A percentile compares a stretch with the other conserved stretches of the same genome.
These are phyloP conservation scores for Neodiprion lecontei DNA, from an alignment of 1,140 invertebrate species.

Conservation along the genomic window DNA sequence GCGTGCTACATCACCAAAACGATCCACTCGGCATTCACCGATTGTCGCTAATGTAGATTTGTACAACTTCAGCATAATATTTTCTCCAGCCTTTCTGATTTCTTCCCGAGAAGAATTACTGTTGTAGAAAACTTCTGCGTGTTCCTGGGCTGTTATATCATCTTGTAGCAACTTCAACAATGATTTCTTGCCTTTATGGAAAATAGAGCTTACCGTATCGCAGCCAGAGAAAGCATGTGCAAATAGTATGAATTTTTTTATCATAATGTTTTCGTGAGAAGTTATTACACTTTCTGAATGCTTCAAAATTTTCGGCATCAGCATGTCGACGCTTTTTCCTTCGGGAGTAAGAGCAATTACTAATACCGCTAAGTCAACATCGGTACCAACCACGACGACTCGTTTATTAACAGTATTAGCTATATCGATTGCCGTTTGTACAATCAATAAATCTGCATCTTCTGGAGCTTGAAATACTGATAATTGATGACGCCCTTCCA, in stretches of 20 bases:
- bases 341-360: slow-evolving; percentile 10
- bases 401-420: not conserved
- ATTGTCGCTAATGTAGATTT: not conserved
- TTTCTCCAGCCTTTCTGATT: not conserved
- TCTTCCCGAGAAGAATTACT: not conserved
- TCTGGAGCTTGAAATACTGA: slow-evolving; percentile 9
- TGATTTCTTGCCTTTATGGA: slow-evolving; percentile 24
- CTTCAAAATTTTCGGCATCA: slow-evolving; percentile 6
- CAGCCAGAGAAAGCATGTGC: slow-evolving; percentile 28
- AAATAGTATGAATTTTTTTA: slow-evolving; percentile 29
- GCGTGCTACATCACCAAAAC: not conserved
- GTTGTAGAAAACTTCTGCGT: slow-evolving; percentile 7
- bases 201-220: slow-evolving; percentile 25
- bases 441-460: slow-evolving; percentile 20
- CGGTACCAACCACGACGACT: slow-evolving; percentile 24
- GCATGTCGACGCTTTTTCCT: slow-evolving; percentile 15
- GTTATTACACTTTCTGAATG: slow-evolving; percentile 13
- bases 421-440: slow-evolving; percentile 21
- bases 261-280: slow-evolving; percentile 1
- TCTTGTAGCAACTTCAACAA: slow-evolving; percentile 20
- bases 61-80: not conserved
- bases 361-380: slow-evolving; percentile 22
- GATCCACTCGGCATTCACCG: not conserved
- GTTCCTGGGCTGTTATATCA: not conserved
- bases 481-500: not conserved